Percentiles rank a stretch among this genome's conserved stretches.
phyloP scores from a whole-genome alignment of 2,888 invertebrate species.

The Amiota minor region DNA sequence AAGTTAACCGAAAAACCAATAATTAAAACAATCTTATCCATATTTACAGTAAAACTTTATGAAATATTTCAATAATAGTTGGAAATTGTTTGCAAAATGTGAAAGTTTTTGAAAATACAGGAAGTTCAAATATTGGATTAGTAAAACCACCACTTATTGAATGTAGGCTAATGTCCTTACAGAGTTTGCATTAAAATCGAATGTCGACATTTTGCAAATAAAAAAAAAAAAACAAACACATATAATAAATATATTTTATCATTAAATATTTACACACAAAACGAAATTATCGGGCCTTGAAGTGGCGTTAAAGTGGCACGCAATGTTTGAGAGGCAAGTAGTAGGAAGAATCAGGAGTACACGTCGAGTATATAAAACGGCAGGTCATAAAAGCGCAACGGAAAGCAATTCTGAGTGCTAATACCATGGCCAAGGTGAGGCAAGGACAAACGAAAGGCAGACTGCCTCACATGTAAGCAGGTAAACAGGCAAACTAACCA shows the following conservation, averaged over 20 bases:
- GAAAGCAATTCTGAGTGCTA: background rate
- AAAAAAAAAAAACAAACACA: background rate
- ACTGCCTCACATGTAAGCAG: background rate
- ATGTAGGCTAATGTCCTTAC: too few species aligned
- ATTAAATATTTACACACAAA: slow-evolving; percentile 24
- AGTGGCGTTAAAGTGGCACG: background rate
- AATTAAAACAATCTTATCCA: too few species aligned
- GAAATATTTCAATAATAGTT: too few species aligned
- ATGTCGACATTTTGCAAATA: background rate
- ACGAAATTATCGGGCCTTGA: slow-evolving; percentile 19
- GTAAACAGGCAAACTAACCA: background rate
- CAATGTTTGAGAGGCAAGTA: background rate
- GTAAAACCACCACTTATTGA: too few species aligned
- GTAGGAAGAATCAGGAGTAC: background rate
- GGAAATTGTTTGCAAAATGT: too few species aligned
- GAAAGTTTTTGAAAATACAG: too few species aligned
- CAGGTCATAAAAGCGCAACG: slow-evolving; percentile 19
- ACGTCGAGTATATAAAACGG: slow-evolving; percentile 7
- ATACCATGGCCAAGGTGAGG: slow-evolving; percentile 32
- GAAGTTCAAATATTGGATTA: too few species aligned
- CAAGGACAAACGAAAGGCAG: slow-evolving; percentile 26
- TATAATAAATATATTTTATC: slow-evolving; percentile 10
- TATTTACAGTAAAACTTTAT: too few species aligned
- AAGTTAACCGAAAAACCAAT: too few species aligned
- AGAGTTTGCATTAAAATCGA: too few species aligned